A percentile compares a stretch with the other conserved stretches of the same genome.
phyloP scores from a whole-genome alignment of 2,797 vertebrate genomes.

The Lithobates pipiens region DNA sequence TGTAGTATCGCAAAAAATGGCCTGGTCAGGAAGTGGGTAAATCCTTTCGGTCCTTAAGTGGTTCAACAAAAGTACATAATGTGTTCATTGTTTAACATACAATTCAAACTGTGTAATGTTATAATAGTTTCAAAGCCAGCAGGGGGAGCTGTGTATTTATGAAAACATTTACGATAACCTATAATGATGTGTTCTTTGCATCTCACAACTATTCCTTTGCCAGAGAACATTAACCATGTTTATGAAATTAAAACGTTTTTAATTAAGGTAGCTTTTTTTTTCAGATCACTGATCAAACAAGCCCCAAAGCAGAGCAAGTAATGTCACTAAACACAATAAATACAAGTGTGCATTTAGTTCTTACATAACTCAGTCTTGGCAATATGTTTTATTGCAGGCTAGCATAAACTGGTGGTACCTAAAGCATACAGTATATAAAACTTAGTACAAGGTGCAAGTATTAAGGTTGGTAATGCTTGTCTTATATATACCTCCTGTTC shows the following conservation, averaged over 20 bases:
- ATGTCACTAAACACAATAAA: not conserved
- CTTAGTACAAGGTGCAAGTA: too few relatives aligned
- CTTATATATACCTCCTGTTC: too few relatives aligned
- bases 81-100: not conserved
- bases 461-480: too few relatives aligned
- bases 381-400: not conserved
- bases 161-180: not conserved
- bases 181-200: not conserved
- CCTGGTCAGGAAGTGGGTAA: too few relatives aligned
- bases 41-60: too few relatives aligned
- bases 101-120: not conserved
- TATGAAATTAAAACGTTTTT: not conserved
- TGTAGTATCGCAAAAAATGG: too few relatives aligned
- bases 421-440: too few relatives aligned
- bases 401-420: not conserved
- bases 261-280: not conserved
- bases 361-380: too few relatives aligned
- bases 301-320: too few relatives aligned
- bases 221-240: not conserved
- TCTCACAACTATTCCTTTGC: not conserved
- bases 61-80: too few relatives aligned
- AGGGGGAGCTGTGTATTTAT: conserved; percentile 61
- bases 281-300: not conserved
- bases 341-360: not conserved
- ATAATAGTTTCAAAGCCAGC: conserved; percentile 5